Conservation (phyloP, 2,113 vertebrate species). For the Thermophis baileyi region DNA sequence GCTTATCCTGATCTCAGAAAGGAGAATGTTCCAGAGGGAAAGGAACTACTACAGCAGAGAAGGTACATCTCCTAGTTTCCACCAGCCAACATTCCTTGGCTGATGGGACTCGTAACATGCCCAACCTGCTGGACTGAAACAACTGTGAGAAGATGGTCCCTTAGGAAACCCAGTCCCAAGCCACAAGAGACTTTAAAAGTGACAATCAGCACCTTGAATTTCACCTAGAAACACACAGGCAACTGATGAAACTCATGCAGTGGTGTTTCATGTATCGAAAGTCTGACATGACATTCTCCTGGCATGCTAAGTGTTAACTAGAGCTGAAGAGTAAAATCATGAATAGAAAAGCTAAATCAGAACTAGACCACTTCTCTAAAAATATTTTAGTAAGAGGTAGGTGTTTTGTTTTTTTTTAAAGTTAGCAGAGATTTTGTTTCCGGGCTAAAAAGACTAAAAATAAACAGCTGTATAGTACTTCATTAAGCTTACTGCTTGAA, state of each 20-base stretch:
- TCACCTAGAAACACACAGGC: background rate
- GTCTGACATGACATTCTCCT: slow-evolving; percentile 47
- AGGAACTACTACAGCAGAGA: background rate
- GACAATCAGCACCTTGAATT: background rate
- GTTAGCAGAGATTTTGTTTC: slow-evolving; percentile 66
- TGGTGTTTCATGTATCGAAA: background rate
- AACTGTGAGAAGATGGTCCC: background rate
- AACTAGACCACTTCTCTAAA: slow-evolving; percentile 37
- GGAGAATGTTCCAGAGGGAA: background rate
- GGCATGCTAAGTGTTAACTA: slow-evolving; percentile 34
- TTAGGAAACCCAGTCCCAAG: too few species aligned
- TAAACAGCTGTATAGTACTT: slow-evolving; percentile 85
- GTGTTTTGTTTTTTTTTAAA: slow-evolving; percentile 7
- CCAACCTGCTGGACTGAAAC: background rate
- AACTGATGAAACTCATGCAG: background rate
- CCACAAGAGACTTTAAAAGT: background rate
- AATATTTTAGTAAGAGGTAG: slow-evolving; percentile 35
- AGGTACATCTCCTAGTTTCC: background rate
- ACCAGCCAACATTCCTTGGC: background rate
- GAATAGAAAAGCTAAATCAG: slow-evolving; percentile 26
- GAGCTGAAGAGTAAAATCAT: slow-evolving; percentile 38
- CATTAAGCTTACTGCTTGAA: slow-evolving; percentile 81
- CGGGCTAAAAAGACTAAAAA: slow-evolving; percentile 77
- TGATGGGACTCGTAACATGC: background rate
- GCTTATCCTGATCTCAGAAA: background rate